Evolutionary conservation across 2,888 invertebrate genomes (phyloP).

Genomic region (Xanthostigma xanthostigma): DNA sequence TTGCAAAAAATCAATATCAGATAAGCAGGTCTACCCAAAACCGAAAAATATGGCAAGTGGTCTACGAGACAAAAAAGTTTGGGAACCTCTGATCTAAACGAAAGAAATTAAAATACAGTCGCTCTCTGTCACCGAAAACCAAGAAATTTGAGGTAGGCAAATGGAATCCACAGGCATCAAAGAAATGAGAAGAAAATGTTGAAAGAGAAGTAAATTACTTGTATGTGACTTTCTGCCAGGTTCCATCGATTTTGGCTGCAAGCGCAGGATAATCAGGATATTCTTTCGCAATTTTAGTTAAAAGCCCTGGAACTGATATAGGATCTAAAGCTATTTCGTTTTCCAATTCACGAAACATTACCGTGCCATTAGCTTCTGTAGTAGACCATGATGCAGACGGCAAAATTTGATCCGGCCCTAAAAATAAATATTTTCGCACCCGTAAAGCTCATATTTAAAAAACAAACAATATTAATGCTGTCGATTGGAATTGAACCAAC

Average conservation of each 20-base stretch:
- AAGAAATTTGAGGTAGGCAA: background rate
- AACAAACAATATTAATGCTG: no score
- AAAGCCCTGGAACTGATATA: conserved; percentile 58
- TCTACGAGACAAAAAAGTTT: no score
- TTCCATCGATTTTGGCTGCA: conserved; percentile 43
- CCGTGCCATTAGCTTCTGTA: conserved; percentile 40
- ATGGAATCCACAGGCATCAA: background rate
- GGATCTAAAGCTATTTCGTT: conserved; percentile 34
- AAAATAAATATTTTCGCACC: conserved; percentile 5
- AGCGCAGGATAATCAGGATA: conserved; percentile 53
- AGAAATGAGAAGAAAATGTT: background rate
- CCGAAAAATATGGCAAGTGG: no score
- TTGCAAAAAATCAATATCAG: no score
- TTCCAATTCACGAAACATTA: conserved; percentile 47
- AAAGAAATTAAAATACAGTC: background rate
- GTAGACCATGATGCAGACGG: conserved; percentile 40
- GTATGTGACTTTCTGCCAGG: conserved; percentile 51
- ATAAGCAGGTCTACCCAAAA: no score
- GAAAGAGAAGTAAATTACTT: no score
- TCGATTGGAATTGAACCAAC: no score
- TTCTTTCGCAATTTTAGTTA: conserved; percentile 45
- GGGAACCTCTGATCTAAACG: no score
- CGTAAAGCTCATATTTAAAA: background rate
- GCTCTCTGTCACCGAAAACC: background rate
- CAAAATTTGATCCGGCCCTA: conserved; percentile 58